phyloP scores from a whole-genome alignment of 1,140 invertebrate genomes.

The Micrasema longulum region DNA sequence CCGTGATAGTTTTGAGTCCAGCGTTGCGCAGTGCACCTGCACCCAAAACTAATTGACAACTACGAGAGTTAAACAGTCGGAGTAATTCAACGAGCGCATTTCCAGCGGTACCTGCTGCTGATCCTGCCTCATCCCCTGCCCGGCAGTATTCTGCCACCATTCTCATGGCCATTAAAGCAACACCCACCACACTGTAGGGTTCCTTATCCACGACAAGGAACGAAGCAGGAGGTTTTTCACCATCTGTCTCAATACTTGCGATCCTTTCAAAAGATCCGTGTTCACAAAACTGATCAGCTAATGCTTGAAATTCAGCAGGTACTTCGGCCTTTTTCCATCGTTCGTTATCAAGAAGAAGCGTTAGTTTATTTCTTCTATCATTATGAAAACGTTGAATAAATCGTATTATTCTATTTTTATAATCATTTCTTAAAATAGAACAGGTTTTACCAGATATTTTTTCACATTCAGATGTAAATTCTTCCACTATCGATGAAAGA shows the following conservation, averaged over 20 bases:
- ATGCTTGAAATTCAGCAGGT: conserved; percentile 84
- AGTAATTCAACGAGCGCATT: conserved; percentile 89
- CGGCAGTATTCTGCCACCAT: conserved; percentile 93
- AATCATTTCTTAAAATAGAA: conserved; percentile 82
- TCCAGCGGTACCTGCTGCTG: conserved; percentile 76
- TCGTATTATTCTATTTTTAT: conserved; percentile 89
- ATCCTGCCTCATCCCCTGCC: conserved; percentile 76
- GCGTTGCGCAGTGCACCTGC: conserved; percentile 95
- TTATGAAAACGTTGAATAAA: conserved; percentile 94
- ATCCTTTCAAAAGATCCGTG: conserved; percentile 66
- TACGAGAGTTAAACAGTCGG: conserved; percentile 91
- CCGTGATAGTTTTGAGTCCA: conserved; percentile 96
- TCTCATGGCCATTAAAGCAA: conserved; percentile 86
- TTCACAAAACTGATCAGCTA: conserved; percentile 81
- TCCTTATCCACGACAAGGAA: conserved; percentile 82
- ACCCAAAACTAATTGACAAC: conserved; percentile 93
- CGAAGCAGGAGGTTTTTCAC: conserved; percentile 63
- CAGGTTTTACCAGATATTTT: conserved; percentile 83
- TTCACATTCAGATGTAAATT: conserved; percentile 82
- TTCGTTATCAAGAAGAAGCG: conserved; percentile 88
- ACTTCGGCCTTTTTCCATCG: conserved; percentile 95
- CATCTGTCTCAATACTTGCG: conserved; percentile 58
- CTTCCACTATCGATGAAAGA: conserved; percentile 82
- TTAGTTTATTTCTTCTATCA: conserved; percentile 88
- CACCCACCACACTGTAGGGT: conserved; percentile 87